Evolutionary conservation across 2,113 vertebrate genomes (phyloP).

Genomic region (human (Homo sapiens)): DNA sequence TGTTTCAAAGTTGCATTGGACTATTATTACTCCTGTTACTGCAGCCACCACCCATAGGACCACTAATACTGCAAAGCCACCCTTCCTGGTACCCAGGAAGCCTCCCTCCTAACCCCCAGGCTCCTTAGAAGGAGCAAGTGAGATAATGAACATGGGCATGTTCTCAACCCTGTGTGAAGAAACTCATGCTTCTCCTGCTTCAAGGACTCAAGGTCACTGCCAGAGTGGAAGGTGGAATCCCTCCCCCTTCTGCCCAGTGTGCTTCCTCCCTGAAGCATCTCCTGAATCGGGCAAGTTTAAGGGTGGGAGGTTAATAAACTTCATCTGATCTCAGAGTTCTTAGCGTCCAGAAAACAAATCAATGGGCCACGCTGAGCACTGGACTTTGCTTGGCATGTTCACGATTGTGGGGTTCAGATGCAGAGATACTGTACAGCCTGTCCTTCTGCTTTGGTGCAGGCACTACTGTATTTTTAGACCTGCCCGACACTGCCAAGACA

Average conservation of each 20-base stretch:
- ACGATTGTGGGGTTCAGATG: neutral
- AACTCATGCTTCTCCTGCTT: neutral
- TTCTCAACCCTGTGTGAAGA: neutral
- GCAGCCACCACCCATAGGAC: rapidly evolving
- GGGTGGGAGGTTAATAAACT: neutral
- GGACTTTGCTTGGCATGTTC: neutral
- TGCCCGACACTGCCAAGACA: constrained; percentile 65
- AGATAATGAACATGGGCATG: too few species aligned
- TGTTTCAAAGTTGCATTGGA: rapidly evolving
- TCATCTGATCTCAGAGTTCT: neutral
- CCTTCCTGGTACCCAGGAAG: rapidly evolving
- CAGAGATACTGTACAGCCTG: constrained; percentile 7
- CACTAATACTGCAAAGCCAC: rapidly evolving
- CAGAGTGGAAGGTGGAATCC: neutral
- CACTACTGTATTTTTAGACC: constrained; percentile 79
- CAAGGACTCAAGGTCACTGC: neutral
- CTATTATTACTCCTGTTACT: rapidly evolving
- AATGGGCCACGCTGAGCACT: rapidly evolving
- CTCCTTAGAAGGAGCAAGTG: neutral
- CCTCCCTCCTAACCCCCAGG: neutral
- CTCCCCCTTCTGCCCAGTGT: rapidly evolving
- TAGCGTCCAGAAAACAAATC: neutral
- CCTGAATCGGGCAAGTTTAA: neutral
- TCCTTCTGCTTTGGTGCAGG: constrained; percentile 48
- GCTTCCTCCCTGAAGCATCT: neutral